phyloP scores from a whole-genome alignment of 2,113 vertebrate genomes.

The Atrichornis clamosus region DNA sequence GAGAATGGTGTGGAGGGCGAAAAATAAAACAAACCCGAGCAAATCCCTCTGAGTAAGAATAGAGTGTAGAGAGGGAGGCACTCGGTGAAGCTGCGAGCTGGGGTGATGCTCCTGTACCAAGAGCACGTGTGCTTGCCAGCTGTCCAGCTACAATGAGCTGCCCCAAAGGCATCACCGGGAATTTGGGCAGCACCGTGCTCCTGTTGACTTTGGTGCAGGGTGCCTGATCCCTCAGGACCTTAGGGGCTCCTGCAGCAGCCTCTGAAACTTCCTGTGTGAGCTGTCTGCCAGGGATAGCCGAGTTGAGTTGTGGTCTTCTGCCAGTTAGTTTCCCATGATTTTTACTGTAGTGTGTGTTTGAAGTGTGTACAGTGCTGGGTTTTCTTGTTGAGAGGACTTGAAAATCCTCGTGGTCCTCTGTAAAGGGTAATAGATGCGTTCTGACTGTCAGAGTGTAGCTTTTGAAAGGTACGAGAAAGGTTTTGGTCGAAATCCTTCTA shows the following conservation, averaged over 20 bases:
- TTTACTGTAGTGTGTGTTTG: background rate
- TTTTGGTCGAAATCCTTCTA: background rate
- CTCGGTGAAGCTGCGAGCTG: background rate
- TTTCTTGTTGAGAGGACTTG: background rate
- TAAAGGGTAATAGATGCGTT: background rate
- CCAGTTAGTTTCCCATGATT: background rate
- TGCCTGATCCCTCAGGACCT: background rate
- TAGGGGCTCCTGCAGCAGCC: background rate
- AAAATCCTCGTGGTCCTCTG: background rate
- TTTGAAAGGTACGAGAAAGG: background rate
- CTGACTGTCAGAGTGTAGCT: background rate
- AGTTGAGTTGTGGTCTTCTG: background rate
- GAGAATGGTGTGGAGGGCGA: background rate
- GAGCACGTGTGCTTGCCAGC: background rate
- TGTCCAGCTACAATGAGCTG: background rate
- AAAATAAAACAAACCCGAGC: background rate
- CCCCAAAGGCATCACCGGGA: background rate
- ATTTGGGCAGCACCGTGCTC: background rate
- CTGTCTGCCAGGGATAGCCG: background rate
- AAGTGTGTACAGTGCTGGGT: rapidly evolving
- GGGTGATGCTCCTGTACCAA: background rate
- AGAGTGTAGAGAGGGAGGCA: background rate
- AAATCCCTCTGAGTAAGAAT: background rate
- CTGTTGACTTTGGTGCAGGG: background rate
- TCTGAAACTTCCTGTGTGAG: background rate